These are phyloP conservation scores for Anastatus disparis DNA, from an alignment of 1,140 invertebrate genomes.

Conservation along the genomic window DNA sequence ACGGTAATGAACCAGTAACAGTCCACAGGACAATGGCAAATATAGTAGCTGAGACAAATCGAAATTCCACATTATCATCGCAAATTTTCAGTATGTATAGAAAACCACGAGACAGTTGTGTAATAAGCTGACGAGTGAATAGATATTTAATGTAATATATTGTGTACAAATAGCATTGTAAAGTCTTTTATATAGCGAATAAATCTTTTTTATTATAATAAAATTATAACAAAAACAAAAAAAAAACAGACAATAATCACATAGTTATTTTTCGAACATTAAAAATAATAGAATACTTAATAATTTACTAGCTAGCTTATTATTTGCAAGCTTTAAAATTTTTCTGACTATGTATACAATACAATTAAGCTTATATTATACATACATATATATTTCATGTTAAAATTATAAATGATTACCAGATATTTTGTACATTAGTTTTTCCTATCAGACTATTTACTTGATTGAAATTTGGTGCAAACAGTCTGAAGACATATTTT, in stretches of 20 bases:
- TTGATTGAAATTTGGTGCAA: not conserved
- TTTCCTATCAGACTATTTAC: not conserved
- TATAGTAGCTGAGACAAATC: slow-evolving; percentile 25
- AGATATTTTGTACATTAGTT: slow-evolving; percentile 20
- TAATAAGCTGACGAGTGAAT: slow-evolving; percentile 46
- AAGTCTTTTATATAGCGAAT: not conserved
- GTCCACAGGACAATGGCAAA: slow-evolving; percentile 50
- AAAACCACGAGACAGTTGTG: slow-evolving; percentile 51
- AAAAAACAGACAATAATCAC: slow-evolving; percentile 12
- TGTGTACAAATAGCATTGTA: not conserved
- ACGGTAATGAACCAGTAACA: slow-evolving; percentile 64
- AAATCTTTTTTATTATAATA: slow-evolving; percentile 10
- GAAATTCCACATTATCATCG: slow-evolving; percentile 36
- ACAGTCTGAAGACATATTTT: not conserved
- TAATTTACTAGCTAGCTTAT: not conserved
- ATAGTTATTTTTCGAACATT: not conserved
- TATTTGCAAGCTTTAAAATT: not conserved
- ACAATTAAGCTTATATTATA: slow-evolving; percentile 33
- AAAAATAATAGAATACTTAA: slow-evolving; percentile 15
- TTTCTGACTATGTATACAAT: not conserved
- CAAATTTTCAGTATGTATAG: slow-evolving; percentile 49
- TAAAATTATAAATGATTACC: slow-evolving; percentile 13
- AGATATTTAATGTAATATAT: not conserved
- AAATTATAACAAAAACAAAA: slow-evolving; percentile 36
- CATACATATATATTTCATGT: not conserved